Base-by-base conservation (phyloP, 2,113 vertebrate species). In the Pavo muticus region DNA sequence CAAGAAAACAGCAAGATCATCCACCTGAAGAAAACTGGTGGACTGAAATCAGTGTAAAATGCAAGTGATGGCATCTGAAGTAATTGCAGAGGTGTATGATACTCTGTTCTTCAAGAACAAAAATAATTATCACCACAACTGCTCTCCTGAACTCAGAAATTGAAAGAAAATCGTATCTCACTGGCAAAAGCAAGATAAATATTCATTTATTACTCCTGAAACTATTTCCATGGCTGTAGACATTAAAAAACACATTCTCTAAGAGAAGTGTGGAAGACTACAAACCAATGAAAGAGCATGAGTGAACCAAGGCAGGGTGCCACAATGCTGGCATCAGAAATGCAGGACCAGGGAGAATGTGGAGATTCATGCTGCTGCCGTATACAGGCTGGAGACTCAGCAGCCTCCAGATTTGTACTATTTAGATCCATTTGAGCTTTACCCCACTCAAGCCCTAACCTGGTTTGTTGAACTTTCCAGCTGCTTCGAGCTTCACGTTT, bases 211-310 rank as follows among this genome's bases (percentile, higher is more conserved):
- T 5, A 50, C 15, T 39, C 5, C 30, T 56, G 25, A 79, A 65
- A 14, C 5, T 79, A 14, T 35, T 88, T 74, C 14, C 70, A 11
- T 6, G 67, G 32, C 12, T 29, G 1, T 32, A 80, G 52, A 45
- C 2, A 4, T 23, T 59, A 45, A 67, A 67, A 10, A 67, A 4
- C 42, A n/a, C 6, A 9, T 39, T 7, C 24, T 94, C 16, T 70
- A 4, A 60, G 2, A 77, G 21, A 20, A 52, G 13, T 2, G 1
- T 44, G n/a, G 14, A 47, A 71, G 39, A 47, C 44, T 30, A 57
- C 21, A 18, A 56, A 14, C 6, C 8, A 71, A 27, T 0, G 0
- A 68, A 7, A 87, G 21, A 44, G 35, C 30, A 4, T 0, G 2
- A 71, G 8, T 7, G 17, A 64, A 64, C 21, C 8, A 27, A 59